Conservation (phyloP, 2,113 vertebrate species). For the Heliornis fulica region DNA sequence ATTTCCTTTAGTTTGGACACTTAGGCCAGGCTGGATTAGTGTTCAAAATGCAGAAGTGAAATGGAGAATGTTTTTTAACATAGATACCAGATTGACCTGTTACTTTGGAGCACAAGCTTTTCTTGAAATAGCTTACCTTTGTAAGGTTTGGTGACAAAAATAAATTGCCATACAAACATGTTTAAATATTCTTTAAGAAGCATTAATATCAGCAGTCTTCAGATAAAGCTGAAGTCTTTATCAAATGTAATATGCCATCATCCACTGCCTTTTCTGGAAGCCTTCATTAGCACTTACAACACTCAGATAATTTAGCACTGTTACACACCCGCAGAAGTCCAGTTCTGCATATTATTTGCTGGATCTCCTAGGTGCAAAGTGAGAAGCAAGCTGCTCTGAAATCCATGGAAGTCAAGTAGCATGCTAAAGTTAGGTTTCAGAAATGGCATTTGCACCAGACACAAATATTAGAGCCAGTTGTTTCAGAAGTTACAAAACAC, state of each 20-base stretch:
- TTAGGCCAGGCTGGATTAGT: slow-evolving; percentile 33
- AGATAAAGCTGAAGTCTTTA: background rate
- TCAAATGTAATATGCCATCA: background rate
- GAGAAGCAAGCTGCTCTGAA: background rate
- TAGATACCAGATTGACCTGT: background rate
- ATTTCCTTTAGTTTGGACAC: slow-evolving; percentile 39
- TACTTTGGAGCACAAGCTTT: background rate
- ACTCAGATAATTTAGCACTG: background rate
- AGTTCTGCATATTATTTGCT: background rate
- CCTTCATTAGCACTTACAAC: background rate
- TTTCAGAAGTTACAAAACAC: background rate
- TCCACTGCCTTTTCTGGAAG: background rate
- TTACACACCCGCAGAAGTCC: background rate
- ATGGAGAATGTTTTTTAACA: slow-evolving; percentile 29
- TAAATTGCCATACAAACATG: background rate
- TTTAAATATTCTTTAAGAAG: background rate
- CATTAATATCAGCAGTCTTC: background rate
- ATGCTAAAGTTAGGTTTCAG: background rate
- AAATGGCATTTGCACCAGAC: background rate
- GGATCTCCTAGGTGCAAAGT: background rate
- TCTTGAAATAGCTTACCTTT: background rate
- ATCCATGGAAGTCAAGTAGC: background rate
- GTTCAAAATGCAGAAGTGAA: slow-evolving; percentile 25
- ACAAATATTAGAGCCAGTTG: background rate
- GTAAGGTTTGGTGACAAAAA: background rate